These are phyloP conservation scores for Enhydra lutris DNA, from an alignment of 2,113 vertebrate species.

Conservation along the genomic window DNA sequence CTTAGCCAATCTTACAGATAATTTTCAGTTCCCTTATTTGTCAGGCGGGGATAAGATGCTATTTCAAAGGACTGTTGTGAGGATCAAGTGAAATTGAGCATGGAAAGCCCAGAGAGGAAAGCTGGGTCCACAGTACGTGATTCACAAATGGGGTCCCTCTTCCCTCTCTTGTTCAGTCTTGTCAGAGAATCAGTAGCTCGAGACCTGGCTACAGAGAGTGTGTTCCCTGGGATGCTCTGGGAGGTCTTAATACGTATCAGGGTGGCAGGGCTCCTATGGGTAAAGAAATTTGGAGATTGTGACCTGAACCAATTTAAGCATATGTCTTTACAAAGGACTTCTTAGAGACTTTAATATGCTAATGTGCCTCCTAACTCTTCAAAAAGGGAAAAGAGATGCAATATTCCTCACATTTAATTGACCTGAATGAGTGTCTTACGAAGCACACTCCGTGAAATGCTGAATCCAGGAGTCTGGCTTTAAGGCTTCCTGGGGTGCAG, in stretches of 20 bases:
- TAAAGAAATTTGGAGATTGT: background rate
- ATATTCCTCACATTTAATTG: background rate
- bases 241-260: background rate
- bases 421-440: background rate
- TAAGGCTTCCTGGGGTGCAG: background rate
- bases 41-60: background rate
- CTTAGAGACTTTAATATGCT: background rate
- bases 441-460: background rate
- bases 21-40: background rate
- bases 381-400: background rate
- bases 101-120: background rate
- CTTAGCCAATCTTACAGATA: background rate
- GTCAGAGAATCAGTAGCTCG: background rate
- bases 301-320: background rate
- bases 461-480: background rate
- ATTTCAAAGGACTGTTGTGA: background rate
- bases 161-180: background rate
- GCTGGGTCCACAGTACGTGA: background rate
- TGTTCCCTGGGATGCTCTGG: background rate
- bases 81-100: background rate
- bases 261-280: background rate
- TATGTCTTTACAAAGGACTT: background rate
- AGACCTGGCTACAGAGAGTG: background rate
- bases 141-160: background rate
- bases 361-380: background rate